Base-by-base conservation (phyloP, 1,140 invertebrate species). In the Cotesia vestalis region DNA sequence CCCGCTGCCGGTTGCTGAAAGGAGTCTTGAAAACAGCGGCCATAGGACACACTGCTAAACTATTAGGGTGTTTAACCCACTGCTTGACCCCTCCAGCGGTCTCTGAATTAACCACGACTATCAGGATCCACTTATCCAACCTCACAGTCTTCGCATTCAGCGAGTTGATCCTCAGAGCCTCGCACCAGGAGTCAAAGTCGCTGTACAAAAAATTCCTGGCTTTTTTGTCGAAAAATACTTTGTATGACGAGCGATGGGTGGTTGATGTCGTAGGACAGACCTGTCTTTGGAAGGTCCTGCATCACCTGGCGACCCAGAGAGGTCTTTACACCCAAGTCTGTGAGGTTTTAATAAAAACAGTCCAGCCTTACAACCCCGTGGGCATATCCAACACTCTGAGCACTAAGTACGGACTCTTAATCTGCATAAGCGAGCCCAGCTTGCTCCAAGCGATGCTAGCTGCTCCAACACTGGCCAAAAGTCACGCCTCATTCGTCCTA, bases 1-100 rank as follows among this genome's bases (percentile, higher is more conserved):
- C 93, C 0, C 91, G 91, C 80, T 91, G 89, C 83, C 87, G 89
- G 74, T 88, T 92, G 66, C 86, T 93, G 59, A 92, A 93, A 75
- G 89, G 91, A 72, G 90, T 93, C 12, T 87, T 93, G 17, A 93
- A 93, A 83, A 89, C 95, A 78, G 92, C 93, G 68, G 89, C 90
- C 60, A 88, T 90, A 75, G 93, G 93, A 3, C 90, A 91, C 78
- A 90, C 92, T 8, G 88, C 88, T 52, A 92, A 94, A 75, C 83
- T 94, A 52, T 88, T 94, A 69, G 89, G 88, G 66, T 91, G 90
- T 77, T 85, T 92, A 2, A 88, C 88, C 79, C 88, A 85, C 72
- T 92, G 81, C 81, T 90, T 90, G 76, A 84, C 80, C 76, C 86
- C 83, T 76, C 88, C 87, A 74, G 86, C 84, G 72, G 83, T 88